Conservation (phyloP, 2,113 vertebrate genomes). For the Salvelinus namaycush region DNA sequence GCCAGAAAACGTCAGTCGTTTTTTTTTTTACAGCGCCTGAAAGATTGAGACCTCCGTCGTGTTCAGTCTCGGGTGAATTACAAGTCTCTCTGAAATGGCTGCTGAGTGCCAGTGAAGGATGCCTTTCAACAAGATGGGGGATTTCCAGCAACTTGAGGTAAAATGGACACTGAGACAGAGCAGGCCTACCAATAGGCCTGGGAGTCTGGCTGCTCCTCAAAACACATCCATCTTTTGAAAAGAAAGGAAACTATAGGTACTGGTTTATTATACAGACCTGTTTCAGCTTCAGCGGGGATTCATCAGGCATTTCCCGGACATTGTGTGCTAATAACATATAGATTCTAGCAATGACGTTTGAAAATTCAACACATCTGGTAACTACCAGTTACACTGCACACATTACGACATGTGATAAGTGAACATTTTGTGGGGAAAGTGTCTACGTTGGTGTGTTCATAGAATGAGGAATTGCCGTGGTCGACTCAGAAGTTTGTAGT, state of each 20-base stretch:
- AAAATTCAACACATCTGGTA: too few relatives aligned
- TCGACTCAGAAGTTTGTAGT: too few relatives aligned
- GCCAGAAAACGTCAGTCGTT: slow-evolving; percentile 49
- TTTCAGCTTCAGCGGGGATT: too few relatives aligned
- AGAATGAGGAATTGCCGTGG: too few relatives aligned
- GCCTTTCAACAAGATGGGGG: slow-evolving; percentile 62
- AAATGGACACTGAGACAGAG: slow-evolving; percentile 52
- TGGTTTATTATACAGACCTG: slow-evolving; percentile 24
- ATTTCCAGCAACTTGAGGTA: slow-evolving; percentile 57
- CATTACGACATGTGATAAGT: too few relatives aligned
- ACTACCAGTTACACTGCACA: too few relatives aligned
- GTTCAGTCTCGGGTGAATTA: slow-evolving; percentile 51
- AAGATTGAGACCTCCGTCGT: slow-evolving; percentile 58
- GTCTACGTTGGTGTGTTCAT: too few relatives aligned
- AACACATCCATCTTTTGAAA: slow-evolving; percentile 61
- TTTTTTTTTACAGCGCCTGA: slow-evolving; percentile 47
- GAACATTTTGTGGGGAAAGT: too few relatives aligned
- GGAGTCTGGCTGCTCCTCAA: slow-evolving; percentile 54
- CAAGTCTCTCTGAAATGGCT: slow-evolving; percentile 61
- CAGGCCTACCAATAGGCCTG: slow-evolving; percentile 42
- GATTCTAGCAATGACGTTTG: too few relatives aligned
- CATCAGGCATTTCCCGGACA: too few relatives aligned
- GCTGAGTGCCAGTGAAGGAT: slow-evolving; percentile 60
- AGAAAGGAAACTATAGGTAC: slow-evolving; percentile 43
- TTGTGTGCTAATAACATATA: too few relatives aligned